phyloP scores from a whole-genome alignment of 2,113 vertebrate genomes.

The Anarhynchus alexandrinus region DNA sequence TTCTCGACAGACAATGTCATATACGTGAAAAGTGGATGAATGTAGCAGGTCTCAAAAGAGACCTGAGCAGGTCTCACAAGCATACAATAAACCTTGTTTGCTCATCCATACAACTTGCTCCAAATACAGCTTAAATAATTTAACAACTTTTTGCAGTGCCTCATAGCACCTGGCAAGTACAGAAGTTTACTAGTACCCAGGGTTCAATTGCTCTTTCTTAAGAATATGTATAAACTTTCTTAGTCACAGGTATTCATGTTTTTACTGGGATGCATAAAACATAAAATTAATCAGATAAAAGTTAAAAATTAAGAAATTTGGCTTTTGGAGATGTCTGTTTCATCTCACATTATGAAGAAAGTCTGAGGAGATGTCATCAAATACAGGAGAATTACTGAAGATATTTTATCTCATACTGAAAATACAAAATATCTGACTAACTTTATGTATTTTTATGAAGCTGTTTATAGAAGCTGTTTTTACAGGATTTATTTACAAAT shows the following conservation, averaged over 20 bases:
- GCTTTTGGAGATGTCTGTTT: background rate
- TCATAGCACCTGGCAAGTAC: background rate
- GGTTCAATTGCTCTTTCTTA: background rate
- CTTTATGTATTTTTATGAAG: background rate
- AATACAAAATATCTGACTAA: background rate
- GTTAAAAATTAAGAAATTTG: background rate
- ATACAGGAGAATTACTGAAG: background rate
- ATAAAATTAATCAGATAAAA: background rate
- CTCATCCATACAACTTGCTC: background rate
- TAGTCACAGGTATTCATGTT: background rate
- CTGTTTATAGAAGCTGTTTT: background rate
- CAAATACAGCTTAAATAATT: background rate
- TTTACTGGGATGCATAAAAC: background rate
- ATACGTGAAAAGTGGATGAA: background rate
- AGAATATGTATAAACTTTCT: background rate
- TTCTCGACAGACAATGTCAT: background rate
- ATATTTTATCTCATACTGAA: background rate
- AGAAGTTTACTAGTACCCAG: background rate
- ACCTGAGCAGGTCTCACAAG: background rate
- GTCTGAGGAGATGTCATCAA: background rate
- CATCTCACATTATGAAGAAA: background rate
- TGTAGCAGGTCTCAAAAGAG: background rate
- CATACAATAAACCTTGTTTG: background rate
- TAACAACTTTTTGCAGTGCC: background rate
- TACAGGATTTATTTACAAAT: background rate